These are phyloP conservation scores for Lepidochitona cinerea DNA, from an alignment of 2,888 invertebrate genomes.

Conservation along the genomic window DNA sequence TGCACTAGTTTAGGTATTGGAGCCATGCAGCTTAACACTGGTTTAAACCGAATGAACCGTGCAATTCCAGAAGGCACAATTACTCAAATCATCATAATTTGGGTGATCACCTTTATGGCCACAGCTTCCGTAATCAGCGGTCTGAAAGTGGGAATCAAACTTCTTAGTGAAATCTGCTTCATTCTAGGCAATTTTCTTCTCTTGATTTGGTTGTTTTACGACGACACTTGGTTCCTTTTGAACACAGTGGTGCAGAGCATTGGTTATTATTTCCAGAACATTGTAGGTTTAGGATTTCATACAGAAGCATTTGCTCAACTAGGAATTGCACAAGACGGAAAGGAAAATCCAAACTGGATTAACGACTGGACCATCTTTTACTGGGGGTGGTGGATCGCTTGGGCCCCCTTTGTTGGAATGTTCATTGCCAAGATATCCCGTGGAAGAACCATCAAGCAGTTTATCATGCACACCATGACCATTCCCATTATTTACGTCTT, in stretches of 20 bases:
- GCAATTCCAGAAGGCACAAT: background rate
- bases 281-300: background rate
- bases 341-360: slow-evolving; percentile 19
- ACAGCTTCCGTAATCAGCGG: slow-evolving; percentile 23
- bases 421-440: slow-evolving; percentile 28
- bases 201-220: slow-evolving; percentile 23
- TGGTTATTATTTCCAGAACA: slow-evolving; percentile 24
- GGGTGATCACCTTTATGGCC: slow-evolving; percentile 24
- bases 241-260: slow-evolving; percentile 21
- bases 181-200: slow-evolving; percentile 13
- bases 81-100: slow-evolving; percentile 14
- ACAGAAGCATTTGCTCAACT: background rate
- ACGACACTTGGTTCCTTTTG: slow-evolving; percentile 24
- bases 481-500: background rate
- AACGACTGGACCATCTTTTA: slow-evolving; percentile 29
- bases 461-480: slow-evolving; percentile 1
- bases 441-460: slow-evolving; percentile 19
- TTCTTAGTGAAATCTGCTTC: slow-evolving; percentile 22
- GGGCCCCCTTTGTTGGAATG: slow-evolving; percentile 32
- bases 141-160: slow-evolving; percentile 21
- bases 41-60: slow-evolving; percentile 11
- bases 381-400: slow-evolving; percentile 33
- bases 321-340: background rate
- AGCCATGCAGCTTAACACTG: slow-evolving; percentile 15
- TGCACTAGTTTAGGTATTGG: slow-evolving; percentile 24